Conservation (phyloP, 2,113 vertebrate species). For the Zeus faber region DNA sequence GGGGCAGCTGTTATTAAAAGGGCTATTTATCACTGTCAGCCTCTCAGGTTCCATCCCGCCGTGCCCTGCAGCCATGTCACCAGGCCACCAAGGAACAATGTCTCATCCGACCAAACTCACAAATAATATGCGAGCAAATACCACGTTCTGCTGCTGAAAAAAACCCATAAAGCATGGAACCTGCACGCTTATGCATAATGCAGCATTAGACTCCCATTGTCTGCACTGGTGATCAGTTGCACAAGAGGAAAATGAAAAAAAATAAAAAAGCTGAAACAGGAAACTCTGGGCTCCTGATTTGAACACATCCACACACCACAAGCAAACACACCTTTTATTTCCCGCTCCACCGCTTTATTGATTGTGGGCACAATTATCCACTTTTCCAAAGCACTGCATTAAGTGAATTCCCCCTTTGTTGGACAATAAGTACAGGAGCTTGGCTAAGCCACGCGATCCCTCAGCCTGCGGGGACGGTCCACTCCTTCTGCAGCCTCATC, state of each 20-base stretch:
- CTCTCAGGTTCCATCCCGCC: slow-evolving; percentile 76
- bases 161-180: background rate
- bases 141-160: slow-evolving; percentile 9
- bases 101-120: slow-evolving; percentile 71
- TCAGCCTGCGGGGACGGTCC: slow-evolving; percentile 74
- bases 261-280: slow-evolving; percentile 31
- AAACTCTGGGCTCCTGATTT: slow-evolving; percentile 41
- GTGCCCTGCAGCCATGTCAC: slow-evolving; percentile 78
- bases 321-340: slow-evolving; percentile 70
- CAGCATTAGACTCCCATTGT: background rate
- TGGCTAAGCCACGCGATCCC: slow-evolving; percentile 68
- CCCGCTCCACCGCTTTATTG: slow-evolving; percentile 76
- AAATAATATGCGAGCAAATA: slow-evolving; percentile 31
- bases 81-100: slow-evolving; percentile 77
- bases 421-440: slow-evolving; percentile 82
- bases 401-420: slow-evolving; percentile 79
- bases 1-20: slow-evolving; percentile 85
- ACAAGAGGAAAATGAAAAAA: slow-evolving; percentile 29
- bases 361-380: slow-evolving; percentile 78
- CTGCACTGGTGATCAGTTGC: slow-evolving; percentile 30
- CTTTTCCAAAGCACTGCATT: slow-evolving; percentile 79
- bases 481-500: slow-evolving; percentile 69
- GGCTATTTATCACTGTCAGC: slow-evolving; percentile 84
- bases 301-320: slow-evolving; percentile 41
- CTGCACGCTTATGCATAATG: background rate